Base-by-base conservation (phyloP, 2,113 vertebrate genomes). In the Gambusia affinis region DNA sequence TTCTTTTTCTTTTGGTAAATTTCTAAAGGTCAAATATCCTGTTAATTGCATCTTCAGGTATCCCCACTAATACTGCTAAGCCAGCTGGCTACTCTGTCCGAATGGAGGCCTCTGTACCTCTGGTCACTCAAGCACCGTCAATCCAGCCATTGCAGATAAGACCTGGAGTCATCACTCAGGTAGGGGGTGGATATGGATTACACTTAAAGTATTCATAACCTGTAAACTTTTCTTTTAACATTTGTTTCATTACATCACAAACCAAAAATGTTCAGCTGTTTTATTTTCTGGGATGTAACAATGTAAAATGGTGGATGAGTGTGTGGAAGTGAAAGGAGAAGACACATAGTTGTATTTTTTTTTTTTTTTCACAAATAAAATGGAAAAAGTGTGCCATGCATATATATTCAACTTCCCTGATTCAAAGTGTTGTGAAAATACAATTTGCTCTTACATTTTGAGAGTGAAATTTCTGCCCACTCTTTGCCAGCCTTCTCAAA, bases 91-190 rank as follows among this genome's bases (percentile, higher is more conserved):
- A 96, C 77, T 96, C 98, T 17, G 93, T 99, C 86, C 94, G 96
- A 72, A 96, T 99, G 88, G 98, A 99, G 78, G 97, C 95, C 22
- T 93, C 97, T 47, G 94, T 98, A 75, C 98, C 97, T 0, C 91
- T 98, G 76, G 96, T 97, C 66, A 97, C 96, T 70, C 98, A 98
- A 91, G 96, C 96, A 27, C 95, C 97, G 0, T 82, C 96, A 69
- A 95, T 99, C 70, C 97, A 98, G 85, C 96, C 97, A 1, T 88
- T 99, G 27, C 97, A 98, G 92, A 96, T 99, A 70, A 94, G 96
- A 93, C 95, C 97, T 64, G 97, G 96, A 86, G 95, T 98, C 87
- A 96, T 99, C 74, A 97, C 97, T 85, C 98, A 98, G 96, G 98
- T 99, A 87, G 73, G 30, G 4, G 10, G 1, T 4, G 39, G 12